Evolutionary conservation across 1,140 invertebrate genomes (phyloP), one percentile per base, ranked within the genome.

Genomic region (Lordiphosa collinella): DNA sequence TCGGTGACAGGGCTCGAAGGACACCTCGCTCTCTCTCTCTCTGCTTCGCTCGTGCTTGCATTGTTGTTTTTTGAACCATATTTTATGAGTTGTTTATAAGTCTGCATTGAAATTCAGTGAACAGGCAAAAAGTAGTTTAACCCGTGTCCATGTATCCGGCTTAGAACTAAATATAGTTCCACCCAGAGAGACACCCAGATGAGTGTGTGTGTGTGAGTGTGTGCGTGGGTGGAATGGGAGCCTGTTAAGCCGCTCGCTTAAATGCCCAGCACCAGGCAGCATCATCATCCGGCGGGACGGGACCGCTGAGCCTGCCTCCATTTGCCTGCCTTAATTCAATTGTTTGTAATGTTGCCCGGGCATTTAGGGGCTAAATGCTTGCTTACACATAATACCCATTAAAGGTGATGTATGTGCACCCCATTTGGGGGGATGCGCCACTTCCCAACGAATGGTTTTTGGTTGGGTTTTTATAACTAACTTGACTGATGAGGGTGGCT

Each of bases 41-140:
- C 22, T 5, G 11, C 29, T 25, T 29, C 10, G 1, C 14, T 50
- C 34, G 13, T 14, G 14, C n/a, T 14, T 9, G 40, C n/a, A n/a
- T 18, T 18, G 40, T 22, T 25, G 9, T 40, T 18, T 18, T 36
- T 34, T 41, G 47, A n/a, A 52, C 47, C 53, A 64, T 62, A 62
- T 69, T 69, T 64, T 79, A 61, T 56, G 59, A 79, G 49, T 67
- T 61, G 64, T 63, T 64, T 68, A 68, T 68, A 68, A 73, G 70
- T 65, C 31, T 32, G 63, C 70, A 80, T 80, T 80, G 70, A 74
- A 70, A 62, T 52, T 55, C 75, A 80, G 40, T 80, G 75, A 80
- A 55, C 75, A 74, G 75, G 75, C 75, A 80, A 80, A 79, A 80
- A 80, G 75, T 80, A 80, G 76, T 80, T 80, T 80, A 79, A 56